phyloP scores from a whole-genome alignment of 2,888 invertebrate species.

The Sinhomidia bicolor region DNA sequence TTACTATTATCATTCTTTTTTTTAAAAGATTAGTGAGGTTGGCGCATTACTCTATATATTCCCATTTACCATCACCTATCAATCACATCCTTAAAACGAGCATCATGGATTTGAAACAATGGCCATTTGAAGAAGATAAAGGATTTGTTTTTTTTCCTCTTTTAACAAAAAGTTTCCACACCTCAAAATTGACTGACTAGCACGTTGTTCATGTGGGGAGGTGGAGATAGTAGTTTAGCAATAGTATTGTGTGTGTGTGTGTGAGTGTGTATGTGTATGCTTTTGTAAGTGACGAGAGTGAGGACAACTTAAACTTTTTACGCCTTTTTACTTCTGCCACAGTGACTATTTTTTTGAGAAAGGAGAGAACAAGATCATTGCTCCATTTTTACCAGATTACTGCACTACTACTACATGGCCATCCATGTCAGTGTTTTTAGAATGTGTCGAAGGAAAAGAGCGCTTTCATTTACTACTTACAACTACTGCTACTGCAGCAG shows the following conservation, averaged over 20 bases:
- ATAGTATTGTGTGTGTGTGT: too few species aligned
- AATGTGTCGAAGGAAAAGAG: conserved; percentile 28
- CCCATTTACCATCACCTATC: background rate
- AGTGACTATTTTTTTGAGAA: background rate
- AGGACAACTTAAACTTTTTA: background rate
- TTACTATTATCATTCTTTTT: too few species aligned
- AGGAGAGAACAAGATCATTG: background rate
- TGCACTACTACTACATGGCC: background rate
- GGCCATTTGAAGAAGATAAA: background rate
- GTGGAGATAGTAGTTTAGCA: too few species aligned
- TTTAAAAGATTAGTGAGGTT: background rate
- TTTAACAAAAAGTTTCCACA: background rate
- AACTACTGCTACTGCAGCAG: background rate
- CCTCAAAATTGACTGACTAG: conserved; percentile 7
- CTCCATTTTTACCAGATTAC: conserved; percentile 16
- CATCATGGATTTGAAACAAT: background rate
- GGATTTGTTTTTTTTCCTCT: background rate
- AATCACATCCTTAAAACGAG: background rate
- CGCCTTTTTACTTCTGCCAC: background rate
- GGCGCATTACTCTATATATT: background rate
- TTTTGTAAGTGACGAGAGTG: background rate
- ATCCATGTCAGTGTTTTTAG: background rate
- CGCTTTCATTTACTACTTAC: conserved; percentile 48
- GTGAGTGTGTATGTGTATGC: too few species aligned
- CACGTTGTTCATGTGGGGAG: background rate